Percentiles rank a stretch among this genome's conserved stretches.
Evolutionary conservation across 2,888 invertebrate genomes (phyloP).

Genomic region (Monopis laevigella): DNA sequence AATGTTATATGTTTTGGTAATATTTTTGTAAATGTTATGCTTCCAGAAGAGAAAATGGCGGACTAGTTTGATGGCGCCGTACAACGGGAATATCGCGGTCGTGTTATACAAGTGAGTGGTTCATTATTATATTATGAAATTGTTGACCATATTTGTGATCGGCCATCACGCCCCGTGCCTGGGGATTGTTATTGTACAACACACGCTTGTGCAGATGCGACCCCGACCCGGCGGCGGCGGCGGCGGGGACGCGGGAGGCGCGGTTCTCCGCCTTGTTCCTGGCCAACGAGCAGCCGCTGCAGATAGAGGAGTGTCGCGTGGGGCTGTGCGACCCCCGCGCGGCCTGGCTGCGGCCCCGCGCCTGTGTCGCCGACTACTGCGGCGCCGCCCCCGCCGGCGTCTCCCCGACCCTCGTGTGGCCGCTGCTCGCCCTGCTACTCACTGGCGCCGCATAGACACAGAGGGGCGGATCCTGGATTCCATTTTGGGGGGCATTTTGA

Average conservation of each 20-base stretch:
- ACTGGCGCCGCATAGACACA: neutral
- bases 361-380: slow-evolving; percentile 67
- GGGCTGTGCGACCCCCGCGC: too few relatives aligned
- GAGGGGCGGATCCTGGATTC: too few relatives aligned
- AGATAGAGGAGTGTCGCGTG: slow-evolving; percentile 75
- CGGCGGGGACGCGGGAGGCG: too few relatives aligned
- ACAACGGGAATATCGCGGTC: slow-evolving; percentile 78
- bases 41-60: slow-evolving; percentile 72
- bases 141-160: too few relatives aligned
- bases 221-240: too few relatives aligned
- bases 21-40: slow-evolving; percentile 25
- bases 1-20: too few relatives aligned
- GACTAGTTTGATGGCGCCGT: slow-evolving; percentile 74
- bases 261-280: slow-evolving; percentile 76
- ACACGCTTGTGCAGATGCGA: slow-evolving; percentile 71
- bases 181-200: too few relatives aligned
- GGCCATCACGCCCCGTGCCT: too few relatives aligned
- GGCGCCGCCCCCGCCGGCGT: neutral
- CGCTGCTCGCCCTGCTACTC: neutral
- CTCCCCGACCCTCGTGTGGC: neutral
- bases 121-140: too few relatives aligned
- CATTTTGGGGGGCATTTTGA: too few relatives aligned
- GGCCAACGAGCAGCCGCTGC: slow-evolving; percentile 75
- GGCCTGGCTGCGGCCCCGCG: too few relatives aligned
- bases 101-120: slow-evolving; percentile 75